Base-by-base conservation (phyloP, 2,888 invertebrate species). In the Phortica magna region DNA sequence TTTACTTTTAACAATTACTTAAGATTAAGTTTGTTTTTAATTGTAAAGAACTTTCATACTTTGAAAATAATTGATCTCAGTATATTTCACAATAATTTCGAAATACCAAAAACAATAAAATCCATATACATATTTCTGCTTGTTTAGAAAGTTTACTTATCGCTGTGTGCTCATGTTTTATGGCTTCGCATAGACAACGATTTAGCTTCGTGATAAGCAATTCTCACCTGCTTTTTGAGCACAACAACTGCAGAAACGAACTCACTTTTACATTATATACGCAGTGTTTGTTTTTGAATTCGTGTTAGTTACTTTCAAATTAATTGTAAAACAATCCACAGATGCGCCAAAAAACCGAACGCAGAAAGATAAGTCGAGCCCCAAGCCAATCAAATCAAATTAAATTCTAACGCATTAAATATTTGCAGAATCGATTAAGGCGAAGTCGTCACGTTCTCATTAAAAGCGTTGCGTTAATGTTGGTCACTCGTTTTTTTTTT, bases 361-460 rank as follows among this genome's bases (percentile, higher is more conserved):
- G 14, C 12, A 67, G 41, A 17, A 67, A n/a, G 39, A 39, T 41
- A n/a, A 31, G 17, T 41, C 22, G n/a, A 14, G n/a, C 42, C 22
- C 5, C 67, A 31, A 31, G 31, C 31, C 31, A 4, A 39, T 39
- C 42, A 14, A 42, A 9, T 41, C 17, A n/a, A 39, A 17, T 55
- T 42, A 53, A 70, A 70, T 68, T 73, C 65, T 78, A 31, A 55
- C 75, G 72, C 55, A 70, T 17, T 65, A 59, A 12, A n/a, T 82
- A 80, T 83, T 84, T 83, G 79, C 74, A 55, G 53, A 75, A 77
- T 59, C 76, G 82, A 83, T 85, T 79, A 83, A 82, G 82, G 78
- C 76, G 80, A 84, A 87, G 86, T 85, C 85, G 86, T 85, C 85
- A 85, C 87, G 85, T 85, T 85, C 86, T 80, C 78, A 83, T 81